Evolutionary conservation across 2,888 invertebrate genomes (phyloP).

Genomic region (Ptilodon capucinus): DNA sequence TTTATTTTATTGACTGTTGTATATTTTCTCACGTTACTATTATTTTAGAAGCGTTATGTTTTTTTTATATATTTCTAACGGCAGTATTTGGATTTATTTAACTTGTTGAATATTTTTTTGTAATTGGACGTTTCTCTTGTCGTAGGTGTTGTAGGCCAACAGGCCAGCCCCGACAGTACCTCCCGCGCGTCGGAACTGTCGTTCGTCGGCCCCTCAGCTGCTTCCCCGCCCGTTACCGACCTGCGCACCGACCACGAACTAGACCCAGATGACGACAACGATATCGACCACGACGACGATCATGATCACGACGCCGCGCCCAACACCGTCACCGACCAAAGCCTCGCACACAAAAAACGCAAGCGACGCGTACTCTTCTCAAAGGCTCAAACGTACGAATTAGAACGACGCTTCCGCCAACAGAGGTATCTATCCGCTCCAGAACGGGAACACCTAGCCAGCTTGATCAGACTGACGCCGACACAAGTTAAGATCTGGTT

Average conservation of each 20-base stretch:
- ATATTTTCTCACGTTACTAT: conserved; percentile 16
- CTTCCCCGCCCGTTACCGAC: conserved; percentile 63
- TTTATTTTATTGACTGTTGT: conserved; percentile 9
- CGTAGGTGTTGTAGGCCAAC: conserved; percentile 84
- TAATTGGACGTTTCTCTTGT: conserved; percentile 39
- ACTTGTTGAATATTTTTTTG: background rate
- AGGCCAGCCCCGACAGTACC: conserved; percentile 93
- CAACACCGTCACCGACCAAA: conserved; percentile 65
- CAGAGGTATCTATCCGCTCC: conserved; percentile 98
- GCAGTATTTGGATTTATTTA: too few species aligned
- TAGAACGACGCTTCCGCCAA: conserved; percentile 96
- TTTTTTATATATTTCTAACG: too few species aligned
- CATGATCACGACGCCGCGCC: conserved; percentile 71
- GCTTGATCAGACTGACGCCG: conserved; percentile 96
- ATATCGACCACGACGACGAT: conserved; percentile 84
- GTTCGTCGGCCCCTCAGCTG: conserved; percentile 71
- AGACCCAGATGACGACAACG: conserved; percentile 74
- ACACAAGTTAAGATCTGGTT: conserved; percentile 99
- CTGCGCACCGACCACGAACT: conserved; percentile 57
- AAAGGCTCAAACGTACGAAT: conserved; percentile 97
- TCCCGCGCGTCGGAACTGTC: conserved; percentile 92
- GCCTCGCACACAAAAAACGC: conserved; percentile 90
- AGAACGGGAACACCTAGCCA: conserved; percentile 97
- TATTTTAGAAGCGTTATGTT: too few species aligned
- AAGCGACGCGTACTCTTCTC: conserved; percentile 98